Conservation (phyloP, 1,140 invertebrate species). For the Diorhabda sublineata region DNA sequence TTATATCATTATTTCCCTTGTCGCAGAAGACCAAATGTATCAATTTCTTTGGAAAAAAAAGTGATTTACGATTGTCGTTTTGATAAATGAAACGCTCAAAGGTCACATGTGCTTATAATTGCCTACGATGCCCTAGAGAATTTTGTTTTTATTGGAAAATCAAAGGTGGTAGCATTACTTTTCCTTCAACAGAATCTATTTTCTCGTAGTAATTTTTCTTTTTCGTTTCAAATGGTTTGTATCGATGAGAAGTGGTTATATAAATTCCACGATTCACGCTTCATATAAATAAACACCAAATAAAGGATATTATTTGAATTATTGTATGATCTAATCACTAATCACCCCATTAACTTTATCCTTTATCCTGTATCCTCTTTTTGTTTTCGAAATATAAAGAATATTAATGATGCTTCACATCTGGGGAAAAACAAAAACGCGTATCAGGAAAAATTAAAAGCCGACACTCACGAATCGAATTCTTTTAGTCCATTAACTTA, state of each 20-base stretch:
- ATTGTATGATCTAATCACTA: too few species aligned
- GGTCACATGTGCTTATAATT: constrained; percentile 29
- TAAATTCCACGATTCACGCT: too few species aligned
- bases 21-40: constrained; percentile 2
- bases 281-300: too few species aligned
- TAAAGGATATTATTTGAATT: too few species aligned
- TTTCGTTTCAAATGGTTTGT: too few species aligned
- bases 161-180: background rate
- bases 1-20: background rate
- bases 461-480: constrained; percentile 20
- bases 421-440: background rate
- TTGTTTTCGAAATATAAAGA: too few species aligned
- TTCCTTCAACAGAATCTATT: background rate
- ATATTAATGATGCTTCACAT: too few species aligned
- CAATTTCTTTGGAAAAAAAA: constrained; percentile 16
- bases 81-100: constrained; percentile 21
- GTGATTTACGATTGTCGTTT: constrained; percentile 24
- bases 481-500: constrained; percentile 37
- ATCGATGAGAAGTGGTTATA: too few species aligned
- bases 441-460: background rate
- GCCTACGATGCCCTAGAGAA: constrained; percentile 25
- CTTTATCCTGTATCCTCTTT: too few species aligned
- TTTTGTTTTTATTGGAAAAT: constrained; percentile 4
- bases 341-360: too few species aligned
- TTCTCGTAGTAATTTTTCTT: too few species aligned